phyloP scores from a whole-genome alignment of 2,113 vertebrate genomes.

The Ibidorhyncha struthersii region DNA sequence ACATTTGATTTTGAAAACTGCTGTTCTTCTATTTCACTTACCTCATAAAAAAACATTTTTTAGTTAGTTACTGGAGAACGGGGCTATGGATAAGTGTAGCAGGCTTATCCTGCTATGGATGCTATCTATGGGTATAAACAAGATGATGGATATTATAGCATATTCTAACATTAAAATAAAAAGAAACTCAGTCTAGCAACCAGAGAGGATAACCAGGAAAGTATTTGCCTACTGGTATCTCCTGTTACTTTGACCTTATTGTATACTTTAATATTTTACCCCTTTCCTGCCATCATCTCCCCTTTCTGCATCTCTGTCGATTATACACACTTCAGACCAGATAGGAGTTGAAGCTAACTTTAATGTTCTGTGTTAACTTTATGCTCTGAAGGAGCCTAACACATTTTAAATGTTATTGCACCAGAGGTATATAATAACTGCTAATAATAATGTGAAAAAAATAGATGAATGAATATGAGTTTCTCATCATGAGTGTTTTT shows the following conservation, averaged over 20 bases:
- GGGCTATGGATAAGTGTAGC: background rate
- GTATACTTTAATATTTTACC: background rate
- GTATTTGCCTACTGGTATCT: background rate
- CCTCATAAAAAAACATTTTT: background rate
- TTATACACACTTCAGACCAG: background rate
- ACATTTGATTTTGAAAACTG: background rate
- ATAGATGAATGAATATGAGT: background rate
- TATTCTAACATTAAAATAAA: too few relatives aligned
- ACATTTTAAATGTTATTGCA: background rate
- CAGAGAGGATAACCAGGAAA: background rate
- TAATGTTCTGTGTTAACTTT: background rate
- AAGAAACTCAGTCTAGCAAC: too few relatives aligned
- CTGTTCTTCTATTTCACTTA: background rate
- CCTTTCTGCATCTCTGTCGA: background rate
- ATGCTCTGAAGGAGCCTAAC: background rate
- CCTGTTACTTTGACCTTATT: background rate
- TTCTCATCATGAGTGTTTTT: background rate
- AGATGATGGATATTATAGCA: too few relatives aligned
- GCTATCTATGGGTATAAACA: too few relatives aligned
- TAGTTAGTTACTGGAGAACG: background rate
- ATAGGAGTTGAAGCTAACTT: background rate
- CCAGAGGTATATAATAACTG: background rate
- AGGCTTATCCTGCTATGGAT: too few relatives aligned
- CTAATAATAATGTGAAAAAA: background rate
- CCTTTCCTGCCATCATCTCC: background rate